Base-by-base conservation (phyloP, 1,140 invertebrate species). In the Psilanteris sp. region DNA sequence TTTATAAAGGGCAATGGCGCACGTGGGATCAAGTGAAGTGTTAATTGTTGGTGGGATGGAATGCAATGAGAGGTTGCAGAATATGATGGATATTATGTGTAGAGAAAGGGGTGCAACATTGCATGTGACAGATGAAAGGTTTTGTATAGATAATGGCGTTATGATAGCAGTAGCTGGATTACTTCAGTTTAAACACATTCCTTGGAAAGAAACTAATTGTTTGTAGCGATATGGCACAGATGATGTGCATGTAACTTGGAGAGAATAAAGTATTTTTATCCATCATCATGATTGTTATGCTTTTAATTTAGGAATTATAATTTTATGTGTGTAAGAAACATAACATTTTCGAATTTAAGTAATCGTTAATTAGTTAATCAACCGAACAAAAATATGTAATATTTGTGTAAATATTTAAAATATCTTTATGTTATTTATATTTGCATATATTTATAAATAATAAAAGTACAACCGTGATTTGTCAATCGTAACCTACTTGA, bases 81-180 rank as follows among this genome's bases (percentile, higher is more conserved):
- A 97, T 82, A 99, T 99, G 98, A 99, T 99, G 97, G 90, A 85
- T 4, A 90, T 93, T 14, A 99, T 99, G 98, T 98, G 97, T 78
- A 85, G 92, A 62, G 98, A 99, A 88, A 90, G 98, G 34, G 91
- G 91, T 3, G 97, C 97, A 0, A 95, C 91, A 76, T 80, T 96
- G 22, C 94, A 94, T 85, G 94, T 94, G 0, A 96, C 93, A 0
- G 95, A 96, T 82, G 95, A 96, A 87, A 90, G 97, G 71, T 99
- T 97, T 89, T 99, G 98, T 87, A 99, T 99, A 77, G 98, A 99
- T 86, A 99, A 99, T 89, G 98, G 98, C 0, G 94, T 98, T 4
- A 99, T 99, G 98, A 99, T 99, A 77, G 98, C 98, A 8, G 95
- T 99, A 81, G 98, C 98, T 4, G 98, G 98, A 0, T 92, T 93